Conservation (phyloP, 2,888 invertebrate species). For the Spisula subtruncata region DNA sequence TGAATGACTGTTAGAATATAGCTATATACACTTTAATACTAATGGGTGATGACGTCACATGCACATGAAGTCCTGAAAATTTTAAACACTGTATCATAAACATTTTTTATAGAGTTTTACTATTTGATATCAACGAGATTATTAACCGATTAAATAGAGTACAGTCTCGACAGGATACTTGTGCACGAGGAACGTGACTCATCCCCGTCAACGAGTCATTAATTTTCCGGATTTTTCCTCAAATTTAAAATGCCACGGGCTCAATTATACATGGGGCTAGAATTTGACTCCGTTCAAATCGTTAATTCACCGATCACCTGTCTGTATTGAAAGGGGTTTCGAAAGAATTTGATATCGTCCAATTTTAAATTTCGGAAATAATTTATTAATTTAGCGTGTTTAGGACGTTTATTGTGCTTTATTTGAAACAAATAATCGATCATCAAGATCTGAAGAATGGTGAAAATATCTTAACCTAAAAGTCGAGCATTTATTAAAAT, state of each 20-base stretch:
- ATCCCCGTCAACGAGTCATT: constrained; percentile 19
- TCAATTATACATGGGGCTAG: constrained; percentile 47
- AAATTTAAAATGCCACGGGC: constrained; percentile 51
- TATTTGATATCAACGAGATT: not conserved
- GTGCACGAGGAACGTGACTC: not conserved
- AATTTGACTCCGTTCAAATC: constrained; percentile 41
- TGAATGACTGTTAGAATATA: no score
- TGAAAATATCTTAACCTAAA: not conserved
- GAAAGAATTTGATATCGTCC: constrained; percentile 54
- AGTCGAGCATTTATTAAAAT: not conserved
- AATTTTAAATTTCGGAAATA: constrained; percentile 46
- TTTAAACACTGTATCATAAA: no score
- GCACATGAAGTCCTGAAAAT: no score
- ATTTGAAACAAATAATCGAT: not conserved
- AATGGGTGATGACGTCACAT: no score
- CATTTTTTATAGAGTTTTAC: no score
- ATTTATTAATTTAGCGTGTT: not conserved
- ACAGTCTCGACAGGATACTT: not conserved
- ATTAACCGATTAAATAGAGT: not conserved
- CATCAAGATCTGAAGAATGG: not conserved
- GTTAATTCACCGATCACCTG: constrained; percentile 49
- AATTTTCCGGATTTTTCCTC: constrained; percentile 15
- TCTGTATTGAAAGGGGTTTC: constrained; percentile 35
- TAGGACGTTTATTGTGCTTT: not conserved
- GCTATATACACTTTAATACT: no score